Evolutionary conservation across 2,888 invertebrate species (phyloP).

Genomic region (Leucoma salicis): DNA sequence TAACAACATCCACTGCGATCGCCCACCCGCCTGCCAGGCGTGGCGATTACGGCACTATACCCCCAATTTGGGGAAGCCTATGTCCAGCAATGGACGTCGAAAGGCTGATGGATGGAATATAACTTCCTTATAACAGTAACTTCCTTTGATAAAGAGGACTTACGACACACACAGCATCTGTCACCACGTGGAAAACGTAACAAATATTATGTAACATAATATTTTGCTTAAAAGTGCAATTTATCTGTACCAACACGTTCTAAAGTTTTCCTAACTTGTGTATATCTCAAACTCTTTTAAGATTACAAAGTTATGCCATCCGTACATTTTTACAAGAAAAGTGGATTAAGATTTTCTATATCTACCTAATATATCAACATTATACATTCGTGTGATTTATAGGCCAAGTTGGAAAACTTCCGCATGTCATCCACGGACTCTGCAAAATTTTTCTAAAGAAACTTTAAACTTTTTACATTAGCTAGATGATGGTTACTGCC

Average conservation of each 20-base stretch:
- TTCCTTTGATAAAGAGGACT: too few species aligned
- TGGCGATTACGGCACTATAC: too few species aligned
- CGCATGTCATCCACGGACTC: conserved; percentile 75
- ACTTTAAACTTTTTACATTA: conserved; percentile 71
- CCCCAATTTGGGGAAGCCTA: too few species aligned
- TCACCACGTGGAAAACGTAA: too few species aligned
- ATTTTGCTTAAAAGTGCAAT: conserved; percentile 34
- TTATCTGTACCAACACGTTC: conserved; percentile 35
- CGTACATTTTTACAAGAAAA: conserved; percentile 67
- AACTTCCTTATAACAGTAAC: too few species aligned
- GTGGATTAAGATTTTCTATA: conserved; percentile 76
- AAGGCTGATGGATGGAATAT: too few species aligned
- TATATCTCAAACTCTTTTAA: conserved; percentile 62
- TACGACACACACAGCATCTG: too few species aligned
- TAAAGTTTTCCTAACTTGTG: conserved; percentile 48
- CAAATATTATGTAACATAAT: too few species aligned
- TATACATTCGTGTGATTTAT: conserved; percentile 74
- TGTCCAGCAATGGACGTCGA: too few species aligned
- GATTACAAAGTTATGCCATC: conserved; percentile 62
- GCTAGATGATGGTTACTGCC: background rate
- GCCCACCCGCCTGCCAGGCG: too few species aligned
- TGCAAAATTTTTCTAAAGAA: conserved; percentile 62
- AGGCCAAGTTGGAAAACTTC: conserved; percentile 71
- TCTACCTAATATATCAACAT: conserved; percentile 71
- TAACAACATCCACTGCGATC: too few species aligned